phyloP scores from a whole-genome alignment of 2,888 invertebrate genomes.

The Eristalinus aeneus region DNA sequence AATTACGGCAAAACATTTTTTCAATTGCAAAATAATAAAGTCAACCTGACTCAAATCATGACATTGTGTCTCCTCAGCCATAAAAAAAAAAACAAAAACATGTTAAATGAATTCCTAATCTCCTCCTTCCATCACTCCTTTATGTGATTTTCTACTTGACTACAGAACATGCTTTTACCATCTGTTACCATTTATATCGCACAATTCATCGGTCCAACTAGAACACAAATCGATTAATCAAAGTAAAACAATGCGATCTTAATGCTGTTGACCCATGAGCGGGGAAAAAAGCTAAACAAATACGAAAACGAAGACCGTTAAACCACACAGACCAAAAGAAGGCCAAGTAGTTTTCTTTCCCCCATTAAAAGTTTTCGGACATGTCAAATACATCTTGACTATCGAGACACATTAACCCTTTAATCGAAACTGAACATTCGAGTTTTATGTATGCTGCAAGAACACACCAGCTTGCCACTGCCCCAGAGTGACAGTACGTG shows the following conservation, averaged over 20 bases:
- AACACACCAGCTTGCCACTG: background rate
- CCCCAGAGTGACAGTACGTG: background rate
- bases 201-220: background rate
- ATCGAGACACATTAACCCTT: slow-evolving; percentile 18
- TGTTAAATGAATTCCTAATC: background rate
- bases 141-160: background rate
- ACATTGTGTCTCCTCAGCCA: background rate
- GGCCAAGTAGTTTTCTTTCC: background rate
- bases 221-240: slow-evolving; percentile 50
- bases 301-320: background rate
- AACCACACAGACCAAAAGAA: background rate
- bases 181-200: slow-evolving; percentile 21
- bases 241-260: background rate
- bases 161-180: slow-evolving; percentile 18
- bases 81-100: background rate
- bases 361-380: background rate
- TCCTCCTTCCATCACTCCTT: background rate
- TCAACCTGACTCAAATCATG: background rate
- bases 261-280: slow-evolving; percentile 3
- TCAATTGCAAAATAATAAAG: background rate
- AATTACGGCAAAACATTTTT: background rate
- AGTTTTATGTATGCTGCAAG: background rate
- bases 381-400: background rate
- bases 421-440: background rate
- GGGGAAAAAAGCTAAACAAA: background rate